Evolutionary conservation across 2,888 invertebrate genomes (phyloP).

Genomic region (Tenthredo notha): DNA sequence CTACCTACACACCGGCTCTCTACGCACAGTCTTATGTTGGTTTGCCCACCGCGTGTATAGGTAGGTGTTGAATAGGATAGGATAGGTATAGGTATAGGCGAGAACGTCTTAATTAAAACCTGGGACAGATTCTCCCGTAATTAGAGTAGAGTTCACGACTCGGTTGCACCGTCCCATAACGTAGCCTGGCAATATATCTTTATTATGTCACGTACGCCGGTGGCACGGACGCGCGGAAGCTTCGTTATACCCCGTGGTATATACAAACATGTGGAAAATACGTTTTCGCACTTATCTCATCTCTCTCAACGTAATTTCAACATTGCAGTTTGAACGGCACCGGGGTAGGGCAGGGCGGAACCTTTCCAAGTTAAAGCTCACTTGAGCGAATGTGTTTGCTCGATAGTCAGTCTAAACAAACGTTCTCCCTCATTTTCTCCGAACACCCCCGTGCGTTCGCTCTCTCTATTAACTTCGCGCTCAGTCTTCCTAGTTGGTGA

Average conservation of each 20-base stretch:
- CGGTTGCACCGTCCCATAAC: conserved; percentile 16
- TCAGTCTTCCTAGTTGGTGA: background rate
- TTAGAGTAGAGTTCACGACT: conserved; percentile 23
- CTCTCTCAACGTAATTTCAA: background rate
- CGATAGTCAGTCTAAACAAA: conserved; percentile 45
- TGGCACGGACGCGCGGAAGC: background rate
- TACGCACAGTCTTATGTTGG: background rate
- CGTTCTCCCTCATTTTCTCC: conserved; percentile 13
- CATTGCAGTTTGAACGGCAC: conserved; percentile 2
- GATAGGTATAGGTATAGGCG: background rate
- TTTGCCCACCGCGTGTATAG: background rate
- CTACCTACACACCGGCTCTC: background rate
- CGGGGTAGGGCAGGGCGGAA: background rate
- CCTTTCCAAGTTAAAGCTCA: conserved; percentile 36
- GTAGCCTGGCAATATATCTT: conserved; percentile 20
- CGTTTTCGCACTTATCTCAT: conserved; percentile 36
- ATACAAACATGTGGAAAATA: conserved; percentile 31
- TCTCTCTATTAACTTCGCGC: conserved; percentile 10
- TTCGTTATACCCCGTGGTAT: conserved; percentile 12
- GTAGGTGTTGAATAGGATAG: background rate
- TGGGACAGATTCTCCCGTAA: conserved; percentile 31
- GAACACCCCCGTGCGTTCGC: background rate
- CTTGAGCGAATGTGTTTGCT: conserved; percentile 47
- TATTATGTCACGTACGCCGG: conserved; percentile 45
- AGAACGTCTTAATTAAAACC: conserved; percentile 48